Percentiles rank a stretch among this genome's conserved stretches.
Conservation (phyloP, 2,888 invertebrate species). For the Nemotelus nigrinus region DNA sequence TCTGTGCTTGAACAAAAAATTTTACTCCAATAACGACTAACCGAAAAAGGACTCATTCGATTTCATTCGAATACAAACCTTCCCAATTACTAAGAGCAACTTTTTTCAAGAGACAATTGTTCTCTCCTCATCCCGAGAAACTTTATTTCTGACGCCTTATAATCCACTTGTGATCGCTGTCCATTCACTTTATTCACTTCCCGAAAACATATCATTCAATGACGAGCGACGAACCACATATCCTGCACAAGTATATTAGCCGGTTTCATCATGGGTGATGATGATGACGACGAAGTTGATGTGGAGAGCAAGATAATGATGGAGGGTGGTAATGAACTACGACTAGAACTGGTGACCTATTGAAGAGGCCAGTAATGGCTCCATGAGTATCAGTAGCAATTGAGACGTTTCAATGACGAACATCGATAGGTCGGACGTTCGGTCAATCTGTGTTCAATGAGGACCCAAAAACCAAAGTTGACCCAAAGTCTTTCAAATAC, state of each 20-base stretch:
- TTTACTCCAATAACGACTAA: too few relatives aligned
- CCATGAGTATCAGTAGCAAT: slow-evolving; percentile 48
- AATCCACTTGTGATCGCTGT: slow-evolving; percentile 38
- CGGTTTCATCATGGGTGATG: neutral
- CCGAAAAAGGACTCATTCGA: too few relatives aligned
- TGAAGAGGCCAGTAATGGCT: slow-evolving; percentile 41
- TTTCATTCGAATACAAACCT: too few relatives aligned
- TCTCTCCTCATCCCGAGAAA: neutral
- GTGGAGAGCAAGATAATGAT: too few relatives aligned
- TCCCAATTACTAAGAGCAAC: too few relatives aligned
- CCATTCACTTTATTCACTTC: neutral
- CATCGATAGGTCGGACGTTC: neutral
- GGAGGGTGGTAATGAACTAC: too few relatives aligned
- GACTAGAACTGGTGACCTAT: slow-evolving; percentile 8
- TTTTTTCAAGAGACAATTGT: too few relatives aligned
- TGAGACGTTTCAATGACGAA: slow-evolving; percentile 49
- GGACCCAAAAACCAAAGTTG: slow-evolving; percentile 30
- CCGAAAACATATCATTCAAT: slow-evolving; percentile 20
- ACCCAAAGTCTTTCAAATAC: neutral
- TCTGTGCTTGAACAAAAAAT: too few relatives aligned
- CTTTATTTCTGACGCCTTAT: slow-evolving; percentile 14
- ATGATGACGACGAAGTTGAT: neutral
- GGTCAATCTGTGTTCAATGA: slow-evolving; percentile 27
- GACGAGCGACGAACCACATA: neutral
- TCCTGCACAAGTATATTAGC: neutral